phyloP scores from a whole-genome alignment of 2,797 vertebrate genomes.

The Megalops cyprinoides region DNA sequence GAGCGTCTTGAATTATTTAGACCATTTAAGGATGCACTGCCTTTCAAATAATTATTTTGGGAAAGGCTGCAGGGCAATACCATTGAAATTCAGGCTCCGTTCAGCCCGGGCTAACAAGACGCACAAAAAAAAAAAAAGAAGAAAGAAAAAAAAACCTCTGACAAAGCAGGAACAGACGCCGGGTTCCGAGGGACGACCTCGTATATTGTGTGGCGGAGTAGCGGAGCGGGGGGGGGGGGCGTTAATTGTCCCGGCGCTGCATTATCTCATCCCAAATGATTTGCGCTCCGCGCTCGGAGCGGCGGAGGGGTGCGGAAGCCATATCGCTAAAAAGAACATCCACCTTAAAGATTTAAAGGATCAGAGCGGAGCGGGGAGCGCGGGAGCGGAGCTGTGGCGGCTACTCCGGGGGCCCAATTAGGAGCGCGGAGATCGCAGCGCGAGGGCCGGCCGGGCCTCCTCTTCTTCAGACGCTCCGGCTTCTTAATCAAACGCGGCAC shows the following conservation, averaged over 20 bases:
- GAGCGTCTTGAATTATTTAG: constrained; percentile 13
- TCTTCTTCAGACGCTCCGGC: neutral
- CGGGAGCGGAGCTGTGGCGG: constrained; percentile 33
- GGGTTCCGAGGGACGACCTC: neutral
- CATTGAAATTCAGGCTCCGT: constrained; percentile 21
- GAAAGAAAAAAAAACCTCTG: neutral
- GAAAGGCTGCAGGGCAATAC: constrained; percentile 8
- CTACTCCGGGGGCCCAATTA: constrained; percentile 48
- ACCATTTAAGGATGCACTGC: neutral
- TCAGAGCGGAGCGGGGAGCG: constrained; percentile 31
- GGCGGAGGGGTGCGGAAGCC: neutral
- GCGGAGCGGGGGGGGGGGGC: neutral
- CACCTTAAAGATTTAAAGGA: constrained; percentile 44
- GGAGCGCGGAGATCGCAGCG: neutral
- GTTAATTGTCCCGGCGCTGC: constrained; percentile 18
- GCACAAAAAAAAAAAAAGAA: neutral
- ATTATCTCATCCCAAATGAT: constrained; percentile 27
- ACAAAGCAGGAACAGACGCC: neutral
- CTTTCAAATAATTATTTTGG: constrained; percentile 17
- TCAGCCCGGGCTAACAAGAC: neutral
- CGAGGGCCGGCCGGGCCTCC: neutral
- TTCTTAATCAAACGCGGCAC: constrained; percentile 17
- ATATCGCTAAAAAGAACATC: constrained; percentile 26
- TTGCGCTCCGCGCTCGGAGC: neutral
- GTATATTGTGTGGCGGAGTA: constrained; percentile 5